These are phyloP conservation scores for Pseudomyrmex sp. DNA, from an alignment of 1,140 invertebrate species.

Conservation along the genomic window DNA sequence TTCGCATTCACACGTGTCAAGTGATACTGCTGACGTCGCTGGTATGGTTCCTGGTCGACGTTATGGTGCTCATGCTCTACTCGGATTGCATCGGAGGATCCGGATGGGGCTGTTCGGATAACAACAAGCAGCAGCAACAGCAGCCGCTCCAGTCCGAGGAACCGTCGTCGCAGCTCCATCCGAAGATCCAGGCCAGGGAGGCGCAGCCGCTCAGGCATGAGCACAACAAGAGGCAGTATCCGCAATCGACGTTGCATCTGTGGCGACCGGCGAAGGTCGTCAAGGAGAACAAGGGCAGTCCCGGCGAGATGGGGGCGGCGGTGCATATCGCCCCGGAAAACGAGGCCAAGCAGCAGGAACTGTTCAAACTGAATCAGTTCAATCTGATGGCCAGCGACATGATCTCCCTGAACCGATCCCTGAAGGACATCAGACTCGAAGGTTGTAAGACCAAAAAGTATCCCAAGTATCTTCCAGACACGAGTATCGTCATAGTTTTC, in stretches of 20 bases:
- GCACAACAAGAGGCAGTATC: conserved; percentile 78
- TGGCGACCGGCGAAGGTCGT: conserved; percentile 91
- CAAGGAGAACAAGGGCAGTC: conserved; percentile 88
- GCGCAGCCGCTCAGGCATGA: conserved; percentile 11
- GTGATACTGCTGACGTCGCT: conserved; percentile 97
- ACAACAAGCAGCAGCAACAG: conserved; percentile 62
- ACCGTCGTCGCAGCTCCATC: conserved; percentile 37
- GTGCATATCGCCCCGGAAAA: conserved; percentile 94
- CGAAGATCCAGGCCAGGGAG: conserved; percentile 52
- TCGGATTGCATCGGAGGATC: conserved; percentile 93
- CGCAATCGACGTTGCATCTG: conserved; percentile 86
- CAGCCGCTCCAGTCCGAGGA: conserved; percentile 60
- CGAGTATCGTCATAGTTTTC: conserved; percentile 98
- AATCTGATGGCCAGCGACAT: conserved; percentile 99
- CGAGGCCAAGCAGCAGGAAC: conserved; percentile 95
- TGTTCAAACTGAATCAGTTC: conserved; percentile 99
- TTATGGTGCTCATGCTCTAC: conserved; percentile 96
- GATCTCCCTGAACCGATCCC: conserved; percentile 97
- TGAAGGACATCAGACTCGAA: conserved; percentile 97
- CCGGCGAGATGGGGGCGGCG: conserved; percentile 95
- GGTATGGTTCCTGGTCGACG: conserved; percentile 97
- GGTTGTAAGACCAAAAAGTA: conserved; percentile 93
- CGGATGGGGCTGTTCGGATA: conserved; percentile 87
- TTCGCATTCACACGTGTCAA: conserved; percentile 96
- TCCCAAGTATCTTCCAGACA: conserved; percentile 92